phyloP scores from a whole-genome alignment of 1,140 invertebrate species.

The Trypoxylus dichotomus region DNA sequence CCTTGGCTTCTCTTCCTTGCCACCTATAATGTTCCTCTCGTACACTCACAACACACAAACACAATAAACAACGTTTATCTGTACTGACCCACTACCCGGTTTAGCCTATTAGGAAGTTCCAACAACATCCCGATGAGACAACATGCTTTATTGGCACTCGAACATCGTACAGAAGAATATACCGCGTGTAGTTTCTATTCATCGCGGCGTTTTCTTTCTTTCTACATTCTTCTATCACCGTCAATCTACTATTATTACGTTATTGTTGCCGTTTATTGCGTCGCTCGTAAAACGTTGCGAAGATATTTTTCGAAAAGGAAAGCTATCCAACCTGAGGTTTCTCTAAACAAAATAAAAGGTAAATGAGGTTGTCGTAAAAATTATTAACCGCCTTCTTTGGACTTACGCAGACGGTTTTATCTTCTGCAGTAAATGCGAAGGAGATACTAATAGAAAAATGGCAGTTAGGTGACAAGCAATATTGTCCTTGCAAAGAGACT shows the following conservation, averaged over 20 bases:
- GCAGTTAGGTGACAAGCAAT: background rate
- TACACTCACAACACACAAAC: conserved; percentile 4
- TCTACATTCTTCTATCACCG: background rate
- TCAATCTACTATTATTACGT: background rate
- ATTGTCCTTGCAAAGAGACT: background rate
- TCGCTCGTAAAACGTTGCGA: background rate
- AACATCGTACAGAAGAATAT: background rate
- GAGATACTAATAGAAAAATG: background rate
- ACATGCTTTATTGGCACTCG: background rate
- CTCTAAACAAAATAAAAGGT: background rate
- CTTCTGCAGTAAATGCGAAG: background rate
- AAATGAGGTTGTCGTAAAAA: background rate
- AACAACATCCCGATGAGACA: background rate
- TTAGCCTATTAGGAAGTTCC: background rate
- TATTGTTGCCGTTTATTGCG: background rate
- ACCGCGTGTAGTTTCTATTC: background rate
- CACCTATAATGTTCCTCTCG: background rate
- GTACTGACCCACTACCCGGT: conserved; percentile 8
- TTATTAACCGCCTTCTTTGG: background rate
- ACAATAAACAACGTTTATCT: conserved; percentile 3
- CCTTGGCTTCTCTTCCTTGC: conserved; percentile 13
- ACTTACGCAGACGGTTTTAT: background rate
- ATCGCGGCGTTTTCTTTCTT: background rate
- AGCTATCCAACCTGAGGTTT: background rate
- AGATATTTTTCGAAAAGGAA: background rate